Base-by-base conservation (phyloP, 2,797 vertebrate genomes). In the Danio jaintianensis region DNA sequence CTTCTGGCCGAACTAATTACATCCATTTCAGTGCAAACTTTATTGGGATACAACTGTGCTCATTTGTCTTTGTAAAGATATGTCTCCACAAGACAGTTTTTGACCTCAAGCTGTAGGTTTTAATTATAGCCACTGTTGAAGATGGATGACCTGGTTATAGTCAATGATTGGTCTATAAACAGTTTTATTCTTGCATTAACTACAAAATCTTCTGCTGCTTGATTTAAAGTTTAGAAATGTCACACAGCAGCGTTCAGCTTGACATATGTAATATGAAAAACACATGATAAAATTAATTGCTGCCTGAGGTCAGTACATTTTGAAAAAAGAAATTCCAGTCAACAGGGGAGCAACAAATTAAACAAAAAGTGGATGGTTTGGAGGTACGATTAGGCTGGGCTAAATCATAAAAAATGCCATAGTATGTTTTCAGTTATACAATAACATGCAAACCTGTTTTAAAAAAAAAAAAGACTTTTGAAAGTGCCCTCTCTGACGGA, bases 131-230 rank as follows among this genome's bases (percentile, higher is more conserved):
- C 20, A 67, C 15, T 67, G 43, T 7, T 48, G 45, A 67, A 29
- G 64, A 67, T 48, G 18, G 7, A 67, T 29, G 64, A 48, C 43
- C 13, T 67, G 64, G 12, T 29, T 67, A 67, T 43, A 16, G 43
- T 67, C 64, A 48, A 29, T 67, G 43, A 67, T 67, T 45, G 29
- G 45, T 29, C 64, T 16, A 20, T 48, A 67, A 67, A 48, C 43
- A 16, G 13, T 45, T 67, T 15, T 48, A 67, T 45, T 48, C 42
- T 45, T 12, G 36, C 15, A 0, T 40, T 15, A 63, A 42, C 38
- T 63, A 40, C 16, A 63, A 48, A 67, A 67, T 48, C 20, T 47
- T 10, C 50, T 16, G 16, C 11, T 64, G 40, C 40, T 67, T 20
- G 9, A 6, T 6, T 67, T 48, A 48, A 47, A 67, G 20, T 48